These are phyloP conservation scores for Microchirus variegatus DNA, from an alignment of 2,797 vertebrate species.

Conservation along the genomic window DNA sequence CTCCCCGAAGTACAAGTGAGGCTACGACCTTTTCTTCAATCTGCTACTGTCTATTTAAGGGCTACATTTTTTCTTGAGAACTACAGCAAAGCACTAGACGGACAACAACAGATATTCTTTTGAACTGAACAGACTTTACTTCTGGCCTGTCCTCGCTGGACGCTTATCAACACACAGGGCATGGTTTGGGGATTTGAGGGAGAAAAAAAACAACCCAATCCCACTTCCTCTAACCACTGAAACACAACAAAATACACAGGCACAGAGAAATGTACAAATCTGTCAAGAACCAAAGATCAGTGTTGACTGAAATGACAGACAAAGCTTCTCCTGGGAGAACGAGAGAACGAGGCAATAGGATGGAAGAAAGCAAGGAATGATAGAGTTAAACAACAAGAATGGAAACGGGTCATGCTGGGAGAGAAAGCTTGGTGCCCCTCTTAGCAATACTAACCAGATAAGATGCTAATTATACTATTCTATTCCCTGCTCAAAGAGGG, in stretches of 20 bases:
- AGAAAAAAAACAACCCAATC: conserved; percentile 5
- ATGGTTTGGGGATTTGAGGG: conserved; percentile 11
- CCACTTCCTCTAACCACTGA: conserved; percentile 22
- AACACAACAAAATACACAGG: conserved; percentile 28
- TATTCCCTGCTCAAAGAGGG: conserved; percentile 74
- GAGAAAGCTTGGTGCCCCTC: conserved; percentile 65
- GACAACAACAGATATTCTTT: conserved; percentile 7
- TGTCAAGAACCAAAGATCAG: conserved; percentile 62
- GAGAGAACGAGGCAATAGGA: conserved; percentile 50
- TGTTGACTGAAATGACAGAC: conserved; percentile 53
- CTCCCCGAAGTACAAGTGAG: conserved; percentile 17
- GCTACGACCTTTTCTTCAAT: conserved; percentile 13
- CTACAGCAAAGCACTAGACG: conserved; percentile 10
- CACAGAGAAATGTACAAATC: conserved; percentile 53
- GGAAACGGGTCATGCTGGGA: conserved; percentile 54
- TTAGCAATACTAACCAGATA: conserved; percentile 77
- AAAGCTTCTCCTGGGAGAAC: conserved; percentile 51
- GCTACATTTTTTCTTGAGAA: conserved; percentile 1
- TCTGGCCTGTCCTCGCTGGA: conserved; percentile 19
- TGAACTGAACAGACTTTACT: conserved; percentile 18
- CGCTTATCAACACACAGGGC: conserved; percentile 33
- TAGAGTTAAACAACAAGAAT: conserved; percentile 49
- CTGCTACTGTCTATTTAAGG: conserved; percentile 10
- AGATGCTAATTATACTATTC: conserved; percentile 82
- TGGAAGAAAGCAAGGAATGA: conserved; percentile 57